These are phyloP conservation scores for Copsychus sechellarum DNA, from an alignment of 2,113 vertebrate genomes.

Conservation along the genomic window DNA sequence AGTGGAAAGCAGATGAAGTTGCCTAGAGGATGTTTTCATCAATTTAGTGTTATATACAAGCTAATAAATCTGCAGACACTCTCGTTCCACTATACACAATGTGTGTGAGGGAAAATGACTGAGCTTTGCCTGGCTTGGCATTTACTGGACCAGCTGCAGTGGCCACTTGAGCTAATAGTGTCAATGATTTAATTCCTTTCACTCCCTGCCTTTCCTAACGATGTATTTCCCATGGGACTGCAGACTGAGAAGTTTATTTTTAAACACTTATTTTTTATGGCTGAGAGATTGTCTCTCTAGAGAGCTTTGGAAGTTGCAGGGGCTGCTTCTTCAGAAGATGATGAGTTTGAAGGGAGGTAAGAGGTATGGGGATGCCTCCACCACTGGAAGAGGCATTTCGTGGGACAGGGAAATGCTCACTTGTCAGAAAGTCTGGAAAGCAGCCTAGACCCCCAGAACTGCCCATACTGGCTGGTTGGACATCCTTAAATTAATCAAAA, in stretches of 20 bases:
- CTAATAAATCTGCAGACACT: slow-evolving; percentile 64
- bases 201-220: not conserved
- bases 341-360: not conserved
- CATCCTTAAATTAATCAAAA: not conserved
- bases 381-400: not conserved
- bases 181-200: slow-evolving; percentile 48
- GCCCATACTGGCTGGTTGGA: not conserved
- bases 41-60: slow-evolving; percentile 66
- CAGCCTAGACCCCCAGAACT: not conserved
- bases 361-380: not conserved
- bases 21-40: slow-evolving; percentile 70
- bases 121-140: slow-evolving; percentile 35
- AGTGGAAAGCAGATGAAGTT: slow-evolving; percentile 68
- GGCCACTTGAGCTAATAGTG: slow-evolving; percentile 38
- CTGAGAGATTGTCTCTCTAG: not conserved
- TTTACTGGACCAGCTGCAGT: slow-evolving; percentile 53
- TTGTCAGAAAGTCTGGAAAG: not conserved
- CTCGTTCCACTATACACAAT: not conserved
- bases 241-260: slow-evolving; percentile 31
- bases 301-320: not conserved
- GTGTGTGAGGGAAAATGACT: slow-evolving; percentile 44
- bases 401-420: not conserved
- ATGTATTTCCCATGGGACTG: slow-evolving; percentile 3
- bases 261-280: not conserved
- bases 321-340: not conserved